Evolutionary conservation across 1,140 invertebrate species (phyloP), one percentile per base, ranked within the genome.

Genomic region (Andrena cerasifolii): DNA sequence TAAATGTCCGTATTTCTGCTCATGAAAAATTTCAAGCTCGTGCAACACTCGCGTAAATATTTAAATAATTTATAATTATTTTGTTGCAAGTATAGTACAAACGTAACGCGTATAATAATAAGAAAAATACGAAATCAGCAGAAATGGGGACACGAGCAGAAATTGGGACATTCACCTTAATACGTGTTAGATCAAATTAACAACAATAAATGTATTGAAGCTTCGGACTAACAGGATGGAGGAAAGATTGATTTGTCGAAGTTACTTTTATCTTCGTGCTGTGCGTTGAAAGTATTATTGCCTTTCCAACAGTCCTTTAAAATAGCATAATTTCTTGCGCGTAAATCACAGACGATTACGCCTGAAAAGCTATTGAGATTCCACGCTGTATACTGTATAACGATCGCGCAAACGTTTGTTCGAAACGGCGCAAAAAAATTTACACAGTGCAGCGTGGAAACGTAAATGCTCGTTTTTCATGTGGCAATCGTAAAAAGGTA

Each of bases 401-500:
- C 18, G 49, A 31, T 63, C 59, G 16, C 3, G 71, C 12, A 24
- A 74, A 74, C 33, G 61, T 66, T 63, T n/a, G 36, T 10, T 28
- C n/a, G 49, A 56, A 33, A 8, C 18, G 61, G n/a, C 26, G 51
- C 47, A 43, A 56, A 75, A 61, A 75, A 66, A 6, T 63, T 31
- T 28, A 14, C 70, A 12, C 45, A 14, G 12, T 5, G 14, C 31
- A 12, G 28, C 33, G 16, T 24, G 16, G 43, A 72, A 72, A 58
- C 68, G 24, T 43, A 45, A 47, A 16, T 16, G 70, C 28, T 4
- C 8, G 58, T 63, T 73, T 73, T 73, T 74, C 59, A 3, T 43
- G 45, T 8, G 3, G 45, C 36, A 66, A 75, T 75, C 72, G 62
- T 75, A 40, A 75, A 75, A 75, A 75, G 59, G 43, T 40, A 40